Conservation (phyloP, 2,797 vertebrate genomes). For the Neosalanx taihuensis region DNA sequence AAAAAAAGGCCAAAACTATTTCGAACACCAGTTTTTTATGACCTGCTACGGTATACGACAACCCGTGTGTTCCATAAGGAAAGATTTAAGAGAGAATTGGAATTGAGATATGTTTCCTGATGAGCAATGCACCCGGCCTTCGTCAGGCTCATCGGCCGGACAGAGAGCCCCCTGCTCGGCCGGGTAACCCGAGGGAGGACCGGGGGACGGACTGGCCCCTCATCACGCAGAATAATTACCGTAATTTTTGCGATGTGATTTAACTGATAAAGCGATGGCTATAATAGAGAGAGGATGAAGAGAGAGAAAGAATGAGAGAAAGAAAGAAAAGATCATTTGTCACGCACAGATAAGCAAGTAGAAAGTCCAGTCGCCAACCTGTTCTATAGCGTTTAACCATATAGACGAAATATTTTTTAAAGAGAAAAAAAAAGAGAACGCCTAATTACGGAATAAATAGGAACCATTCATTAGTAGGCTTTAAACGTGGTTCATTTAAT, state of each 20-base stretch:
- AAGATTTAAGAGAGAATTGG: no score
- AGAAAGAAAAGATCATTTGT: conserved; percentile 4
- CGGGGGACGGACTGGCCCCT: neutral
- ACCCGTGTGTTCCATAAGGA: no score
- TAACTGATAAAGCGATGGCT: neutral
- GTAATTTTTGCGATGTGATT: conserved; percentile 17
- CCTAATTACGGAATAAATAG: neutral
- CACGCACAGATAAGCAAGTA: conserved; percentile 12
- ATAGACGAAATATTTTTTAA: neutral
- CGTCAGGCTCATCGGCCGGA: neutral
- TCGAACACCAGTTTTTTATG: no score
- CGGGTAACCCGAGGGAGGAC: conserved; percentile 1
- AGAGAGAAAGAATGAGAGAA: conserved; percentile 1
- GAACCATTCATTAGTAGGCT: neutral
- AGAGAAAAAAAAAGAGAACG: neutral
- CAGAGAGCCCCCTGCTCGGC: neutral
- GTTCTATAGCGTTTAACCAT: neutral
- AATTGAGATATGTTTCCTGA: neutral
- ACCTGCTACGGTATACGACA: no score
- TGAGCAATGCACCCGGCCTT: neutral
- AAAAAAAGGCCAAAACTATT: no score
- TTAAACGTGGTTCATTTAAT: neutral
- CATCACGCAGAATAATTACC: conserved; percentile 10
- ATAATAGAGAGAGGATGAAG: neutral
- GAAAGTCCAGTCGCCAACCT: conserved; percentile 3